Evolutionary conservation across 2,888 invertebrate species (phyloP), one percentile per base, ranked within the genome.

Genomic region (Rhabditoides inermis): DNA sequence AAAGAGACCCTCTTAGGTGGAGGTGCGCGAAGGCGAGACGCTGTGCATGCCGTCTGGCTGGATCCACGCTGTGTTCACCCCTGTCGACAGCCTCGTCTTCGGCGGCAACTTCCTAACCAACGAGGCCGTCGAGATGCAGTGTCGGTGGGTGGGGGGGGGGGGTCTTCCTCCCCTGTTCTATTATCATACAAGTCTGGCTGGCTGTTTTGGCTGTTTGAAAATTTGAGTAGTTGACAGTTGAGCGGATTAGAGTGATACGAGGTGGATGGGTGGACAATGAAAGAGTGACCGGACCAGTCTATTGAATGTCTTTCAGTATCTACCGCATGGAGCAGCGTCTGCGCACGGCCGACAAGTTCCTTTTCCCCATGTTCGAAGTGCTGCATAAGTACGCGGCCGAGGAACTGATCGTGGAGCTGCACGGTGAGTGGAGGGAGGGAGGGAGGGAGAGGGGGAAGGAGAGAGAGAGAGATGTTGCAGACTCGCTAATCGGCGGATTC

Each of bases 11-110:
- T 15, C 47, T 39, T 32, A 62, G 60, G 61, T 69, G 49, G 84
- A 84, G 39, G 78, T 90, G 53, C 82, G 83, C 45, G 84, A 87
- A 45, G 88, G 90, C 0, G 86, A 90, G 77, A 90, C 90, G 0
- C 83, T 92, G 76, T 84, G 90, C 78, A 88, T 91, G 56, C 91
- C 91, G 0, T 86, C 88, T 7, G 91, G 90, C 1, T 91, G 91
- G 91, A 88, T 92, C 65, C 91, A 92, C 62, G 88, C 89, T 0
- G 90, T 90, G 37, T 83, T 86, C 63, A 90, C 90, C 0, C 88
- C 89, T 0, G 77, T 77, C 27, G 84, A 91, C 79, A 88, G 90
- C 0, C 81, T 91, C 12, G 90, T 90, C 26, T 90, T 91, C 77
- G 91, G 91, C 0, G 91, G 91, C 22, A 91, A 91, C 78, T 87